phyloP scores from a whole-genome alignment of 92 coral and sea anemone genomes.

The Epizoanthus fatuus region DNA sequence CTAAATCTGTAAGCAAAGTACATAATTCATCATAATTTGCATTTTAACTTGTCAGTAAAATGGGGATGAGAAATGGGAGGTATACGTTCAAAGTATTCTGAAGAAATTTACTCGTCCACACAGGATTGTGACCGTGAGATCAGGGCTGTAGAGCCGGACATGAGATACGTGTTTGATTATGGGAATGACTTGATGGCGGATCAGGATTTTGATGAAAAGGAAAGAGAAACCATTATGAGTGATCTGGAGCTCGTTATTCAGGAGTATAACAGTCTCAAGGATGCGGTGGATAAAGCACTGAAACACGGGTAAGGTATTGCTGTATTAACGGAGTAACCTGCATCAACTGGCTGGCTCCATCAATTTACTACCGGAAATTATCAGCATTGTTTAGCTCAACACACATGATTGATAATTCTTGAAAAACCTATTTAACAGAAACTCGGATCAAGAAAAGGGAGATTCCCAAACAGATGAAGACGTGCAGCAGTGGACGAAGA shows the following conservation, averaged over 20 bases:
- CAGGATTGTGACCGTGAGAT: conserved; percentile 30
- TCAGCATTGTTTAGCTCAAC: too few species aligned
- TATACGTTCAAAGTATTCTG: background rate
- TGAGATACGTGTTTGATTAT: conserved; percentile 27
- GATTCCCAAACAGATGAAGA: background rate
- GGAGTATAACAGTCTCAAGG: conserved; percentile 28
- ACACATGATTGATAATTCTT: too few species aligned
- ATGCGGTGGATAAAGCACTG: conserved; percentile 3
- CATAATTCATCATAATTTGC: conserved; percentile 12
- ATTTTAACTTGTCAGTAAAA: background rate
- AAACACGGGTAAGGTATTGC: background rate
- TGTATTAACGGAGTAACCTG: too few species aligned
- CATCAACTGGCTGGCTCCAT: too few species aligned
- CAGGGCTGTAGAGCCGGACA: conserved; percentile 4
- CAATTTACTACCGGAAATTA: too few species aligned
- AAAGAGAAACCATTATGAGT: conserved; percentile 11
- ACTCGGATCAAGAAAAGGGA: background rate
- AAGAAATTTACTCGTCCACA: background rate
- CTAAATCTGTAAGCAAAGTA: conserved; percentile 2
- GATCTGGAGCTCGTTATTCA: conserved; percentile 22
- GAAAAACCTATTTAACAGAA: background rate
- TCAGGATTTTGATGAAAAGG: conserved; percentile 8
- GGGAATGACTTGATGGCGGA: conserved; percentile 46
- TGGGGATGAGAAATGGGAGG: too few species aligned
- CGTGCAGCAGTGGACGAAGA: conserved; percentile 8